Percentiles rank a stretch among this genome's conserved stretches.
Evolutionary conservation across 2,888 invertebrate species (phyloP).

Genomic region (Lymantria monacha): DNA sequence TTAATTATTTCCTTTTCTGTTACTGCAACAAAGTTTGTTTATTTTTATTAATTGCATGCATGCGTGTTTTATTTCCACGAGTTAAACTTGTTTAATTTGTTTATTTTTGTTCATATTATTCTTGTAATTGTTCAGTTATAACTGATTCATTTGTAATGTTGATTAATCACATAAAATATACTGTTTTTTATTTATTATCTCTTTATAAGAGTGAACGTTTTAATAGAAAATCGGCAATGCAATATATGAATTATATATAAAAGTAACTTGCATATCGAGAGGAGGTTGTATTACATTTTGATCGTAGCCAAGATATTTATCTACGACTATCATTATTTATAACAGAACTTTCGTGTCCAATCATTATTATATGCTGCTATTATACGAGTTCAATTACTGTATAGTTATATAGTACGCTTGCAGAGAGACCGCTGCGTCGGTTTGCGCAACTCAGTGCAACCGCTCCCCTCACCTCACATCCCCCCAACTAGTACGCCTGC

Average conservation of each 20-base stretch:
- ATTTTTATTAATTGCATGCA: too few species aligned
- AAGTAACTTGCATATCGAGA: not conserved
- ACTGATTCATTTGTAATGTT: not conserved
- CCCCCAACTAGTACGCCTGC: conserved; percentile 66
- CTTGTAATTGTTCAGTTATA: not conserved
- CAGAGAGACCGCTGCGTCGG: conserved; percentile 63
- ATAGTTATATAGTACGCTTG: conserved; percentile 47
- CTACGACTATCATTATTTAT: not conserved
- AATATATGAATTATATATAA: too few species aligned
- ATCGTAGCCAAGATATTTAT: not conserved
- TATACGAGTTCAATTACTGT: conserved; percentile 37
- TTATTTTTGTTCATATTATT: not conserved
- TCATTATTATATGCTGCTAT: conserved; percentile 15
- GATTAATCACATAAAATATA: not conserved
- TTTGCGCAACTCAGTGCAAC: conserved; percentile 81
- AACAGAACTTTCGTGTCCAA: conserved; percentile 1
- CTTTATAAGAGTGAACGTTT: too few species aligned
- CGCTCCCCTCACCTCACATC: conserved; percentile 51
- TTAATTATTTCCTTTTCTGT: too few species aligned
- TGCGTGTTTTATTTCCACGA: not conserved
- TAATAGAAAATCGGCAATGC: too few species aligned
- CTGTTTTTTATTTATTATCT: too few species aligned
- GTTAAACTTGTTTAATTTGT: conserved; percentile 12
- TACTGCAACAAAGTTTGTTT: too few species aligned
- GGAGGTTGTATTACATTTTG: not conserved